These are phyloP conservation scores for Hermaeophaga mercurialis DNA, from an alignment of 2,888 invertebrate species.

Conservation along the genomic window DNA sequence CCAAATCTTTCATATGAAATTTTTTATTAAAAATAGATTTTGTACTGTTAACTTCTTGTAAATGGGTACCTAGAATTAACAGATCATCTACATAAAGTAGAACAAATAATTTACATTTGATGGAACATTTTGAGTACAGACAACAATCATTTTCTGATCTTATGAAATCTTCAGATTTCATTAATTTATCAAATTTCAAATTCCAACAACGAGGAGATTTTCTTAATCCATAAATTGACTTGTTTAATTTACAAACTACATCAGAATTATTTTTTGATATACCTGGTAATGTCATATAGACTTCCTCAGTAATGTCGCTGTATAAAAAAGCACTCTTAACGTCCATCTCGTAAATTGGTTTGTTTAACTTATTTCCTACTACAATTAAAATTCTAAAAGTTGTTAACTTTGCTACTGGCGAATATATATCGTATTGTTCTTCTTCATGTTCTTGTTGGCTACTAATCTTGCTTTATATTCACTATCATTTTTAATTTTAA, in stretches of 20 bases:
- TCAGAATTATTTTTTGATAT: slow-evolving; percentile 14
- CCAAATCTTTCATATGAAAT: slow-evolving; percentile 23
- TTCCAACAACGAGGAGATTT: slow-evolving; percentile 37
- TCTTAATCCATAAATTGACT: slow-evolving; percentile 37
- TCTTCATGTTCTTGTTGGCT: slow-evolving; percentile 19
- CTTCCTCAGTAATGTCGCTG: slow-evolving; percentile 29
- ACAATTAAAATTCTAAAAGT: slow-evolving; percentile 27
- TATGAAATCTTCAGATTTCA: slow-evolving; percentile 25
- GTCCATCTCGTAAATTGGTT: slow-evolving; percentile 27
- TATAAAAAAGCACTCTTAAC: slow-evolving; percentile 33
- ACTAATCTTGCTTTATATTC: slow-evolving; percentile 25
- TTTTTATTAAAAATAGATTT: slow-evolving; percentile 21
- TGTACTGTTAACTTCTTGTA: slow-evolving; percentile 16
- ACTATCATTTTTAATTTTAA: slow-evolving; percentile 15
- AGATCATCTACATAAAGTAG: slow-evolving; percentile 28
- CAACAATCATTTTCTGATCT: slow-evolving; percentile 32
- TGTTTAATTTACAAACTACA: slow-evolving; percentile 33
- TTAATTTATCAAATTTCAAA: slow-evolving; percentile 30
- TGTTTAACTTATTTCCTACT: slow-evolving; percentile 23
- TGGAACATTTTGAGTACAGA: too few species aligned
- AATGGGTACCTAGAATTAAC: slow-evolving; percentile 17
- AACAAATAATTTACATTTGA: too few species aligned
- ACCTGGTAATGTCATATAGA: slow-evolving; percentile 34
- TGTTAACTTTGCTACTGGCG: slow-evolving; percentile 29
- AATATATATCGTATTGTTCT: slow-evolving; percentile 22